Evolutionary conservation across 2,888 invertebrate species (phyloP).

Genomic region (Monoplex corrugatus): DNA sequence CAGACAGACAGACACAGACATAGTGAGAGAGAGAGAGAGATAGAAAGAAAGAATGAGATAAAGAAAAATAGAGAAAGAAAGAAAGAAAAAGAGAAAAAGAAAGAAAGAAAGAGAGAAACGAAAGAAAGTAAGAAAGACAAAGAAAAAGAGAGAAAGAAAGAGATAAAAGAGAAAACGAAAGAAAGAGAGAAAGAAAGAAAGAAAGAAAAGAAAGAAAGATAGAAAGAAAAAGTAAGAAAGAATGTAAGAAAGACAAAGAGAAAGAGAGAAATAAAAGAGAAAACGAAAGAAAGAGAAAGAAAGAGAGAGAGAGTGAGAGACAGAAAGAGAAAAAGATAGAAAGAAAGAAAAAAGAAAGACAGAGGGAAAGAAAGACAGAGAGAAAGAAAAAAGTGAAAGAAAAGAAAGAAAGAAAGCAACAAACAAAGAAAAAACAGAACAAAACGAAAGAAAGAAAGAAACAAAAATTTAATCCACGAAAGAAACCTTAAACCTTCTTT

Average conservation of each 20-base stretch:
- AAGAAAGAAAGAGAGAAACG: neutral
- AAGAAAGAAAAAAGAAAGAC: too few relatives aligned
- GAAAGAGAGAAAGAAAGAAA: neutral
- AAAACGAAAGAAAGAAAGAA: too few relatives aligned
- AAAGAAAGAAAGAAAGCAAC: too few relatives aligned
- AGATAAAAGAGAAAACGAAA: neutral
- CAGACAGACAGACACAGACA: neutral
- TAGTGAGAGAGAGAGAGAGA: neutral
- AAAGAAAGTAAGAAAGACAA: neutral
- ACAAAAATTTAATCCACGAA: too few relatives aligned
- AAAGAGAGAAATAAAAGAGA: neutral
- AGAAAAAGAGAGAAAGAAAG: neutral
- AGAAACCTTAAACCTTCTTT: too few relatives aligned
- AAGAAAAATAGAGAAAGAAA: too few relatives aligned
- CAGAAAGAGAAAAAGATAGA: too few relatives aligned
- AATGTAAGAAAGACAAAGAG: too few relatives aligned
- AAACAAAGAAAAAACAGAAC: too few relatives aligned
- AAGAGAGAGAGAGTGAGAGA: neutral
- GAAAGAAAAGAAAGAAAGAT: neutral
- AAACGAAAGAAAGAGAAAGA: neutral
- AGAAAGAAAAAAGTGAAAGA: too few relatives aligned
- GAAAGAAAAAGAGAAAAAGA: neutral
- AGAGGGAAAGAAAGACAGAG: too few relatives aligned
- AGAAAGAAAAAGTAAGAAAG: neutral
- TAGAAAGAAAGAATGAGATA: neutral